A percentile compares a stretch with the other conserved stretches of the same genome.
These are phyloP conservation scores for Onychomys torridus DNA, from an alignment of 2,797 vertebrate genomes.

Conservation along the genomic window DNA sequence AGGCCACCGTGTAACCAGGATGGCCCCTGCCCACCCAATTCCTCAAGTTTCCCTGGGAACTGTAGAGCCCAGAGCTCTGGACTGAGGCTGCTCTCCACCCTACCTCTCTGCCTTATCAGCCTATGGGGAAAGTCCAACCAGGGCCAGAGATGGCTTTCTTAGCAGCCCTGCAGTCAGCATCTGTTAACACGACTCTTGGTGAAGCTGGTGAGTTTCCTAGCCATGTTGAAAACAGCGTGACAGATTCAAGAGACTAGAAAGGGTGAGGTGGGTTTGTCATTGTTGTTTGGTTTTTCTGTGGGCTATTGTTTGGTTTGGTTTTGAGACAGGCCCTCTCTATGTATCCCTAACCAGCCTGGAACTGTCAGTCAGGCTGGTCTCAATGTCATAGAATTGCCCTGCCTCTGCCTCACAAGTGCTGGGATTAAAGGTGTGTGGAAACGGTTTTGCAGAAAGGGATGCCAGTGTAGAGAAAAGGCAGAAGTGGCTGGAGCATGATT, in stretches of 20 bases:
- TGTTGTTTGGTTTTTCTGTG: background rate
- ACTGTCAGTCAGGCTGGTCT: background rate
- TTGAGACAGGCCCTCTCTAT: background rate
- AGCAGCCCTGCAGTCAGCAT: background rate
- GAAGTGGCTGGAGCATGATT: background rate
- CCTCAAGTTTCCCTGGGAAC: background rate
- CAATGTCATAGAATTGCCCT: background rate
- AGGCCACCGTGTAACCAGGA: background rate
- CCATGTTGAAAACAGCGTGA: background rate
- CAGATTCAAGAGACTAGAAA: background rate
- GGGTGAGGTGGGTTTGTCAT: background rate
- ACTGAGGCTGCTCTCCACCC: background rate
- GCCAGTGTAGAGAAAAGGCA: background rate
- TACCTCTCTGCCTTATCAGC: too few relatives aligned
- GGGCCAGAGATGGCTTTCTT: background rate
- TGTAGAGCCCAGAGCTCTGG: background rate
- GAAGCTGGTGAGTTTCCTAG: background rate
- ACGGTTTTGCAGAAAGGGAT: background rate
- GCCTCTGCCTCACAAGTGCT: background rate
- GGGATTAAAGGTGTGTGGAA: background rate
- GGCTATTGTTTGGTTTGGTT: background rate
- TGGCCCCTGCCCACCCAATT: background rate
- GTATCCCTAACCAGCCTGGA: background rate
- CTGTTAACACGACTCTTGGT: background rate
- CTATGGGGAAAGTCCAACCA: background rate